phyloP scores from a whole-genome alignment of 2,797 vertebrate species.

The Echiichthys vipera region DNA sequence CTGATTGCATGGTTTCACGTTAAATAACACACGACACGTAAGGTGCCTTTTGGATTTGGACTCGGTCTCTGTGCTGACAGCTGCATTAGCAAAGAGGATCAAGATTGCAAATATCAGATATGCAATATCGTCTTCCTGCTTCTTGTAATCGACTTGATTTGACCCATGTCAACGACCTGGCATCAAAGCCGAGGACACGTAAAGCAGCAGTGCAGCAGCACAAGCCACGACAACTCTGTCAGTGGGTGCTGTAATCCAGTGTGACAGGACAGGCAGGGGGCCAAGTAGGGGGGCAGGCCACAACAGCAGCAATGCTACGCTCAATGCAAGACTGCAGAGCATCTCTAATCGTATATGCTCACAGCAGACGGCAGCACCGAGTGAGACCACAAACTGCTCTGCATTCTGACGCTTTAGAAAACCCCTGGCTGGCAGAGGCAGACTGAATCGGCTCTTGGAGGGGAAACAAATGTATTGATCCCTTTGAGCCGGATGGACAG shows the following conservation, averaged over 20 bases:
- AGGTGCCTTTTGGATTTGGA: background rate
- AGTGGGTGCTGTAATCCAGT: constrained; percentile 40
- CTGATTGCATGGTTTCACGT: no score
- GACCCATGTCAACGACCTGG: constrained; percentile 20
- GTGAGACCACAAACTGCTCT: constrained; percentile 24
- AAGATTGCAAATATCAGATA: no score
- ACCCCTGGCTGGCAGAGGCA: constrained; percentile 13
- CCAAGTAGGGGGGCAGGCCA: constrained; percentile 12
- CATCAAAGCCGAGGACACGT: constrained; percentile 11
- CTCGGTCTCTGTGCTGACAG: background rate
- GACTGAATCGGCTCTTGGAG: constrained; percentile 32
- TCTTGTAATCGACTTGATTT: constrained; percentile 22
- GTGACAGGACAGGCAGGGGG: constrained; percentile 47
- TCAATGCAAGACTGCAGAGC: constrained; percentile 35
- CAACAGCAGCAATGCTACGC: constrained; percentile 12
- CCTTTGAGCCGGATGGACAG: constrained; percentile 39
- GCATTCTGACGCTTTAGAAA: constrained; percentile 32
- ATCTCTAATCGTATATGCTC: constrained; percentile 40
- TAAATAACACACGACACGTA: background rate
- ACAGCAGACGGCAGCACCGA: constrained; percentile 8
- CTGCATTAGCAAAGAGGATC: constrained; percentile 1
- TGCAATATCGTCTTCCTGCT: background rate
- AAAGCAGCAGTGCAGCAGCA: constrained; percentile 2
- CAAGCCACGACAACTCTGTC: constrained; percentile 6
- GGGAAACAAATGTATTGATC: constrained; percentile 57